Base-by-base conservation (phyloP, 1,140 invertebrate genomes). In the Papilio polyxenes region DNA sequence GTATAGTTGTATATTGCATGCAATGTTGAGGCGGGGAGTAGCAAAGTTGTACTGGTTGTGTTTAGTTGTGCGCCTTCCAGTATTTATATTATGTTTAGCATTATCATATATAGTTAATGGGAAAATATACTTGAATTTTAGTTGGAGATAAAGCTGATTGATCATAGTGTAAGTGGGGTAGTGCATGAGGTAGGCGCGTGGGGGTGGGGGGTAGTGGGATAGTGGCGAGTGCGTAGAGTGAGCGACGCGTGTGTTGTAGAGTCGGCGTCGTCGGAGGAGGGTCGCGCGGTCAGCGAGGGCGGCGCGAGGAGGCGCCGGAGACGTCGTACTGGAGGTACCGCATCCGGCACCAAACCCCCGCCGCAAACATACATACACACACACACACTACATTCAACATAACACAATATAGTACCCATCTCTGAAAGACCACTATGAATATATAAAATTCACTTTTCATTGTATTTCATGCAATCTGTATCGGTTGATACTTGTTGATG, bases 261-360 rank as follows among this genome's bases (percentile, higher is more conserved):
- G 88, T 94, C 92, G 75, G 90, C 89, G 85, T 92, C 92, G 84
- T 92, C 91, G 83, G 89, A 89, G 86, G 92, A 92, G 85, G 86
- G 84, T 53, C 85, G 86, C 82, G 87, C 40, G 79, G 87, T 83
- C 31, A 88, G 82, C 69, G 86, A 78, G 49, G 84, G 82, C 51
- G 82, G 80, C 40, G 78, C 85, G 69, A 85, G 89, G 44, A 87
- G 90, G 80, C 91, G 91, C 37, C 87, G 90, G 51, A 84, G 88
- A 82, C 83, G 89, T 85, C 86, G 83, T 80, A 80, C 78, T 89
- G 87, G 89, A 90, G 87, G 89, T 88, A 90, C 83, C 40, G 40
- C 40, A 44, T 3, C 40, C 40, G 4, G 40, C 40, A 44, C 40
- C 40, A 44, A 44, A 4, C 40, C 74, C 80, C 75, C 80, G 53